Base-by-base conservation (phyloP, 2,888 invertebrate species). In the Anorthoa munda region DNA sequence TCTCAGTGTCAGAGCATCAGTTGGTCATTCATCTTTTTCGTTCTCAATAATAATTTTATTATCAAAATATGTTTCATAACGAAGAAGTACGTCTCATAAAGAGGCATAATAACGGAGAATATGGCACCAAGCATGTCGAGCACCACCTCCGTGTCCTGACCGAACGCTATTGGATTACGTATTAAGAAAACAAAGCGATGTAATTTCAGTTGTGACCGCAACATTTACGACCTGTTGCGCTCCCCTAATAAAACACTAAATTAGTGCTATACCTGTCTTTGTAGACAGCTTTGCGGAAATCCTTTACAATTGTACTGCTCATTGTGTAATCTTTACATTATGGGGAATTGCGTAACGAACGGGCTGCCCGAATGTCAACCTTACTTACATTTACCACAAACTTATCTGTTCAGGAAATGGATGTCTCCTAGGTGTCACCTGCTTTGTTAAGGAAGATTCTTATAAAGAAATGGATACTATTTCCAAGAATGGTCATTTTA, bases 201-300 rank as follows among this genome's bases (percentile, higher is more conserved):
- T 93, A 93, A 95, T 94, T 93, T 92, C 92, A 94, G 91, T 86
- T 87, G 86, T 77, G 84, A 94, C 93, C 94, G 87, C 94, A 94
- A 90, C 89, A 89, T 92, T 93, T 90, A 92, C 92, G 91, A 93
- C 91, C 91, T 93, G 92, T 90, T 92, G 91, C 90, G 87, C 72
- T 77, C 65, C 59, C 60, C 72, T 82, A 81, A 77, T 85, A 83
- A 76, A 80, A 84, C 64, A 72, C 72, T 58, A 73, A 84, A 74
- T 83, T 75, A 77, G 67, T 77, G 64, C 75, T 74, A 39, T 71
- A 74, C 72, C 55, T 75, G 68, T 72, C 68, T 83, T 60, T 60
- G 76, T 71, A 59, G 63, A 64, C 58, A 75, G 72, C 67, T 66
- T 77, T 64, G 53, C 68, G 51, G 63, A 72, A 78, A 72, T 64